Base-by-base conservation (phyloP, 2,797 vertebrate species). In the Enteromius fasciolatus region DNA sequence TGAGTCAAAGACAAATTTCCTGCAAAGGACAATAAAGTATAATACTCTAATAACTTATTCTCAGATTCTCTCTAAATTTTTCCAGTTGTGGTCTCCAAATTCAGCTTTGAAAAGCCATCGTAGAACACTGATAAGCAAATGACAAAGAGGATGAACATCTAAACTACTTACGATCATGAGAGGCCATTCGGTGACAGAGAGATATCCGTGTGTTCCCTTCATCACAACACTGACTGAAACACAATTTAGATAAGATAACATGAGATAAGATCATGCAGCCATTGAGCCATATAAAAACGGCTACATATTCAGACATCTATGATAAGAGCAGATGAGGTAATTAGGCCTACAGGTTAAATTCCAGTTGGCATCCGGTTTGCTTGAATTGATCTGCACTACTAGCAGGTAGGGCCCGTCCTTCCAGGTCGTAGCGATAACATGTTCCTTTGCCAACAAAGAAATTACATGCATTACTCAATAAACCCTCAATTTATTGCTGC, bases 161-260 rank as follows among this genome's bases (percentile, higher is more conserved):
- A 7, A 61, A 88, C 8, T 75, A 95, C 96, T 96, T 87, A 97
- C 96, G 78, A 96, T 95, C 96, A 96, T 96, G 59, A 97, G 94
- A 82, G 96, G 96, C 94, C 95, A 97, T 84, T 97, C 96, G 50
- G 96, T 96, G 77, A 96, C 85, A 12, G 96, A 97, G 80, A 97
- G 96, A 89, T 89, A 97, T 61, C 96, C 96, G 68, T 96, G 96
- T 52, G 89, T 91, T 78, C 96, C 95, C 92, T 91, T 93, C 96
- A 96, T 96, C 83, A 93, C 89, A 80, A 97, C 93, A 81, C 90
- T 90, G 44, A 96, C 96, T 97, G 89, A 28, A 87, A 80, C 52
- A 84, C 28, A 82, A 33, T 82, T 44, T 14, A 50, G 8, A 73
- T 25, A 12, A 63, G 14, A 41, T 61, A 41, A 2, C 36, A 6